phyloP scores from a whole-genome alignment of 30 jellyfish, hydroid and myxozoan species.

The Mastigias papua region DNA sequence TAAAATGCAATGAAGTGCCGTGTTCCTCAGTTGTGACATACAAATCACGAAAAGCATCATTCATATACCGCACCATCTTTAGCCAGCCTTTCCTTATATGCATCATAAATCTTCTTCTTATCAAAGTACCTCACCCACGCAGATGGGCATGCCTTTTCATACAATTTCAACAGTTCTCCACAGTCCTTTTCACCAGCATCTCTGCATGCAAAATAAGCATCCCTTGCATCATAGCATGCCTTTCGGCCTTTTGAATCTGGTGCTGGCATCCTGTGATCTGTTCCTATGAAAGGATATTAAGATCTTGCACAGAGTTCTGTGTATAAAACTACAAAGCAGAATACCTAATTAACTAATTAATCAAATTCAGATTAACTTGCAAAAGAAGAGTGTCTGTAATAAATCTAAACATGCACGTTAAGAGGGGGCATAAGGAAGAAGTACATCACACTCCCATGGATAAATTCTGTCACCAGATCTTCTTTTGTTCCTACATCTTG shows the following conservation, averaged over 20 bases:
- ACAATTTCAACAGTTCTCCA: conserved; percentile 40
- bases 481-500: no score
- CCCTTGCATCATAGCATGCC: conserved; percentile 79
- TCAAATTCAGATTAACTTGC: no score
- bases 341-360: no score
- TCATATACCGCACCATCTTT: conserved; percentile 75
- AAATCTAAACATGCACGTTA: no score
- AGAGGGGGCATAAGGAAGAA: no score
- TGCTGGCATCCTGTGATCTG: conserved; percentile 44
- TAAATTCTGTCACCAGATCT: no score
- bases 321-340: no score
- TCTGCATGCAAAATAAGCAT: conserved; percentile 79
- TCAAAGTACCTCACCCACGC: conserved; percentile 91
- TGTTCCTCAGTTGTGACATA: no score
- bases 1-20: no score
- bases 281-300: background rate
- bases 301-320: background rate
- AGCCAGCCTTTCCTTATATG: conserved; percentile 51
- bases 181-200: conserved; percentile 70
- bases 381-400: no score
- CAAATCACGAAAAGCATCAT: background rate
- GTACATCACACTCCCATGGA: no score
- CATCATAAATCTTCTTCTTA: conserved; percentile 65
- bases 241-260: conserved; percentile 72
- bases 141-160: conserved; percentile 84